phyloP scores from a whole-genome alignment of 2,797 vertebrate species.

The Sebastes trivittatus region DNA sequence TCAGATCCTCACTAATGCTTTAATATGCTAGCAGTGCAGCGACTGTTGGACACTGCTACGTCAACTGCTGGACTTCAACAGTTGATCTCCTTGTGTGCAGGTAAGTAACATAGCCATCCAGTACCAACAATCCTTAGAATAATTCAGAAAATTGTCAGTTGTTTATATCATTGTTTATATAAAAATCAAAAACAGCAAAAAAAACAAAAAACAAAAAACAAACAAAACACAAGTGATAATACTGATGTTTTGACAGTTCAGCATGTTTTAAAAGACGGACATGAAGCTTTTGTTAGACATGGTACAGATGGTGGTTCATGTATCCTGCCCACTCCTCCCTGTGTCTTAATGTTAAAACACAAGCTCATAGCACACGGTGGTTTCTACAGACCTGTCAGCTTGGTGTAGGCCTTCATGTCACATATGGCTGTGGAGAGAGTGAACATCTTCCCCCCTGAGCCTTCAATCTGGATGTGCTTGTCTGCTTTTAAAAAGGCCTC shows the following conservation, averaged over 20 bases:
- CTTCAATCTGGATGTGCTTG: conserved; percentile 79
- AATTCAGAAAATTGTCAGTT: too few relatives aligned
- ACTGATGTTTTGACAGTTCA: background rate
- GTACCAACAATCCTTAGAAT: background rate
- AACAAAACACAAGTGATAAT: background rate
- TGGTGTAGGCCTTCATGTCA: conserved; percentile 94
- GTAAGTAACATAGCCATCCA: background rate
- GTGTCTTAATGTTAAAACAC: background rate
- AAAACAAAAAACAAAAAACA: background rate
- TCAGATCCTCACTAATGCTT: too few relatives aligned
- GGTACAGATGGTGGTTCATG: background rate
- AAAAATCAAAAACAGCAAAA: background rate
- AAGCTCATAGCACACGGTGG: background rate
- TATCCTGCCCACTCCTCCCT: background rate
- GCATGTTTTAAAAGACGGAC: too few relatives aligned
- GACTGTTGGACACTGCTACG: too few relatives aligned
- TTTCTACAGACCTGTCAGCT: conserved; percentile 87
- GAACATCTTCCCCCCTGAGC: conserved; percentile 74
- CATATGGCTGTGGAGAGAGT: conserved; percentile 87
- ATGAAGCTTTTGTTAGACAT: background rate
- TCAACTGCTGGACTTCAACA: too few relatives aligned
- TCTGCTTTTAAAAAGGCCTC: conserved; percentile 93
- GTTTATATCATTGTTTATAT: too few relatives aligned
- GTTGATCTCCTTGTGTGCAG: background rate
- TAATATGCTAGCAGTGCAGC: too few relatives aligned